These are phyloP conservation scores for Drosophila baimaii DNA, from an alignment of 1,140 invertebrate genomes.

Conservation along the genomic window DNA sequence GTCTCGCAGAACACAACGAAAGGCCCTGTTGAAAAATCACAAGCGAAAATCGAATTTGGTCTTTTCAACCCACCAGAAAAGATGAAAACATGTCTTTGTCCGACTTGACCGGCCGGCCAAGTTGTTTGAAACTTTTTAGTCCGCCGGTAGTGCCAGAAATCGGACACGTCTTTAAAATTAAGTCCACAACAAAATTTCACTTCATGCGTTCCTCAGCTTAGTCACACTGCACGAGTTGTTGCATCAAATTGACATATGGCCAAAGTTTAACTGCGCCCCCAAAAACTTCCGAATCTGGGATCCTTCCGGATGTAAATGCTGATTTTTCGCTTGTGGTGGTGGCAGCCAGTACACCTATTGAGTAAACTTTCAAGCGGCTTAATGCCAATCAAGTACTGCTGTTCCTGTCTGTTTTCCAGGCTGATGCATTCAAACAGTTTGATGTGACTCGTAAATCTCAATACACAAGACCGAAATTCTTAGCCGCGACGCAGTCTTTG, in stretches of 20 bases:
- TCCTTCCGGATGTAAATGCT: conserved; percentile 56
- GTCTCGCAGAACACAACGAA: conserved; percentile 2
- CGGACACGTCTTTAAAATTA: conserved; percentile 51
- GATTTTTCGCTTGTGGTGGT: conserved; percentile 58
- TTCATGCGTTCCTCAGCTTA: conserved; percentile 16
- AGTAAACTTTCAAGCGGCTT: conserved; percentile 43
- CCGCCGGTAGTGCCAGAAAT: conserved; percentile 13
- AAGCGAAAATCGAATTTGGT: conserved; percentile 35
- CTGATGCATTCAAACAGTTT: conserved; percentile 38
- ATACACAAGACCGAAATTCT: conserved; percentile 49
- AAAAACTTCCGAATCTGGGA: conserved; percentile 52
- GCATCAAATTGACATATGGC: conserved; percentile 72
- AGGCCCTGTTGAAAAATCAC: conserved; percentile 42
- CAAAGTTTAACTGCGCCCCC: conserved; percentile 42
- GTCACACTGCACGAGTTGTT: conserved; percentile 58
- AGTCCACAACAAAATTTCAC: conserved; percentile 15
- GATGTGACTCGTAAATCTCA: conserved; percentile 39
- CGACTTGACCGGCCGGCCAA: conserved; percentile 47
- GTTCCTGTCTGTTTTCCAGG: conserved; percentile 8
- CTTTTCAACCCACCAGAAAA: conserved; percentile 21
- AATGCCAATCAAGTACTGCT: too few species aligned
- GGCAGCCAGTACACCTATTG: not conserved
- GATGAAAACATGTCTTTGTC: conserved; percentile 68
- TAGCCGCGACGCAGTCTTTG: conserved; percentile 42
- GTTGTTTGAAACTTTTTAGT: conserved; percentile 53